Base-by-base conservation (phyloP, 1,140 invertebrate genomes). In the Dreissena rostriformis region DNA sequence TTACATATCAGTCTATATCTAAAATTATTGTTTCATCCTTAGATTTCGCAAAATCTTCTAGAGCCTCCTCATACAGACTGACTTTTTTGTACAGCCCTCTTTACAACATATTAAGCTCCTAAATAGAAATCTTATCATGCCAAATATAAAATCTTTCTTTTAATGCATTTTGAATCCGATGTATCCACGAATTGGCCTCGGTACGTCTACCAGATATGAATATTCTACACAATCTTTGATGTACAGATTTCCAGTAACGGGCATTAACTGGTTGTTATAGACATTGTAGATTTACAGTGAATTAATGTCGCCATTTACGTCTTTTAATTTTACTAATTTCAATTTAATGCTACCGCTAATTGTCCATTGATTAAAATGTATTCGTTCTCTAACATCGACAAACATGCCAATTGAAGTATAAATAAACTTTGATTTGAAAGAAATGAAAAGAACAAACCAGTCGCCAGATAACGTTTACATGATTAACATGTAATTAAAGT, bases 401-500 rank as follows among this genome's bases (percentile, higher is more conserved):
- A 70, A 68, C 77, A 71, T 70, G 26, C 51, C 49, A 67, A 79
- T 79, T 70, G 53, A 66, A 70, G 66, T 70, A 79, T 79, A 70
- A 79, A 79, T 57, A 79, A 1, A 68, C 53, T 57, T 39, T 79
- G 29, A 79, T 70, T 22, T 71, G 66, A 79, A 68, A 70, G 26
- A 6, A 53, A 57, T 63, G 29, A 63, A 76, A 63, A 76, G 77
- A 19, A 57, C n/a, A 19, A 24, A 19, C 22, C 53, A 66, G 53
- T 53, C 67, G 14, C 24, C 24, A n/a, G 24, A 24, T 71, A 51
- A 79, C 66, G 15, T 70, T 39, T 55, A 39, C 39, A 19, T n/a
- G 70, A 70, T 79, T 71, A 79, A 79, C 67, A 68, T 71, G 52
- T 71, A 79, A 71, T 79, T 79, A 79, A 79, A 79, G 70, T 53